Base-by-base conservation (phyloP, 2,888 invertebrate genomes). In the Hypena proboscidalis region DNA sequence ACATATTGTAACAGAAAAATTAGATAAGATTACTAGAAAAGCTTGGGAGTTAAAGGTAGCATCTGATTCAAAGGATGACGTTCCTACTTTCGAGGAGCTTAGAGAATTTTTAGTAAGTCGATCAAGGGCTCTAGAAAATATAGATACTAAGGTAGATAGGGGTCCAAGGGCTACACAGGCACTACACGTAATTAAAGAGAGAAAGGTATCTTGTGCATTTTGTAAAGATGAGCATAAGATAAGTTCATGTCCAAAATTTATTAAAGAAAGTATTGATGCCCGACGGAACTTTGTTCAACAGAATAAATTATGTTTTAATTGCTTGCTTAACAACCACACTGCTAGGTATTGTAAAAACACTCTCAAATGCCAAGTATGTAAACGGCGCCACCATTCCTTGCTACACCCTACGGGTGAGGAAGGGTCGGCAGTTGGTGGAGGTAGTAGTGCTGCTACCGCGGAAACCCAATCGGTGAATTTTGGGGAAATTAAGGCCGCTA, bases 251-350 rank as follows among this genome's bases (percentile, higher is more conserved):
- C 57, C 60, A 20, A 27, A 20, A 6, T 67, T 64, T 44, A 25
- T 17, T 1, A 56, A 60, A n/a, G 14, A 37, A 30, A 11, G 41
- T 23, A 27, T 32, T 8, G 39, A 56, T 9, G 23, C 9, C 3
- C 40, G 55, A 4, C 52, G 51, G 21, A 23, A 42, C n/a, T 60
- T 67, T 43, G 56, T 54, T 1, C 31, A 39, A 13, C 25, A 17
- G n/a, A 57, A 55, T 3, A 32, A 40, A 3, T 14, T 67, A 2
- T 63, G 67, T 35, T 70, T 58, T 27, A 56, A 58, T 35, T 70
- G 64, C 30, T 43, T 70, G 13, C 39, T 37, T 2, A 19, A 26
- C 2, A 58, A 55, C 38, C 67, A 70, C 20, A 30, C 51, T 4
- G 61, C 46, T 2, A 45, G 27, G 6, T 30, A 34, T n/a, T 66